phyloP scores from a whole-genome alignment of 2,797 vertebrate species.

The Ctenopoma kingsleyae region DNA sequence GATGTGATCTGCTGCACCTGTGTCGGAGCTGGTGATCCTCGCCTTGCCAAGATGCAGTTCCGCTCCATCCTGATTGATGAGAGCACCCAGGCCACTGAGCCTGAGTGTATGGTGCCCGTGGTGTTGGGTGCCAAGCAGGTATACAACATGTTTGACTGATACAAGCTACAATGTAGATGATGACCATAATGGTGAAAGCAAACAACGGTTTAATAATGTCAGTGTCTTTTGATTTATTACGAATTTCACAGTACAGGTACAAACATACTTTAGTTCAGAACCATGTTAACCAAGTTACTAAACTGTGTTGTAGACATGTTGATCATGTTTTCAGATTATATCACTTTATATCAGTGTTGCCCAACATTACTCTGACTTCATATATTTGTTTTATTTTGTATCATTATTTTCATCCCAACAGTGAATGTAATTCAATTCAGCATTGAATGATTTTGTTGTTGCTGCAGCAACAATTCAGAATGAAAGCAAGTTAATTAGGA shows the following conservation, averaged over 20 bases:
- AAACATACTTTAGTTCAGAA: not conserved
- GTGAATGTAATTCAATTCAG: not conserved
- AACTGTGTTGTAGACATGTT: not conserved
- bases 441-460: not conserved
- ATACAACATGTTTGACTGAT: not conserved
- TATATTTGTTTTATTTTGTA: not conserved
- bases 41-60: slow-evolving; percentile 99
- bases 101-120: slow-evolving; percentile 98
- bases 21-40: slow-evolving; percentile 95
- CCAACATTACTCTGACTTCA: no score
- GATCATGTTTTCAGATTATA: not conserved
- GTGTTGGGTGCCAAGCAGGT: slow-evolving; percentile 98
- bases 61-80: slow-evolving; percentile 98
- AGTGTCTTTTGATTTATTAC: not conserved
- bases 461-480: not conserved
- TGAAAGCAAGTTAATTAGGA: not conserved
- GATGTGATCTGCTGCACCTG: slow-evolving; percentile 98
- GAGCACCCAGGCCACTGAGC: slow-evolving; percentile 98
- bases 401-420: not conserved
- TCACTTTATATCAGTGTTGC: not conserved
- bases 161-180: no score
- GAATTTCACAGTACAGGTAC: not conserved
- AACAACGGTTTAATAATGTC: not conserved
- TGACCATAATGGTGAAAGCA: not conserved
- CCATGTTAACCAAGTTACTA: not conserved